Conservation (phyloP, 2,797 vertebrate genomes). For the Lagorchestes hirsutus region DNA sequence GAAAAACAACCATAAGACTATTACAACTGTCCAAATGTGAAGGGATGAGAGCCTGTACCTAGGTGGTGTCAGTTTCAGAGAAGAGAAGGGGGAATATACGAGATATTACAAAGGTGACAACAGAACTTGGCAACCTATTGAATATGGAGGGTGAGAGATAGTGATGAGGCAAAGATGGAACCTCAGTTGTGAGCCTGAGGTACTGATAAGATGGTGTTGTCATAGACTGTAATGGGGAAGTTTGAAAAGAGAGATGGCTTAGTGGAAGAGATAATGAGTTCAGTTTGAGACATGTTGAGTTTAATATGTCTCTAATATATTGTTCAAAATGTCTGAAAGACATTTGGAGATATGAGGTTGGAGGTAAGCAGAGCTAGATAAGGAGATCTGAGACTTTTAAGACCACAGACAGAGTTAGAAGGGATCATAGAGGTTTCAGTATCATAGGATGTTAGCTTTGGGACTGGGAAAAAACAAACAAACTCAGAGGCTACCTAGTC, state of each 20-base stretch:
- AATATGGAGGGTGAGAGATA: neutral
- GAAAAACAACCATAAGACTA: neutral
- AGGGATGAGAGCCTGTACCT: neutral
- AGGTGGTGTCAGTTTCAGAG: neutral
- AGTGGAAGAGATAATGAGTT: neutral
- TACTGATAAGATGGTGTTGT: neutral
- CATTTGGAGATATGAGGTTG: neutral
- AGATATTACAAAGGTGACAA: neutral
- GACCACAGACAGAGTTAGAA: neutral
- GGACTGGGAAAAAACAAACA: too few relatives aligned
- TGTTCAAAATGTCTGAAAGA: neutral
- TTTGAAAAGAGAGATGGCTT: neutral
- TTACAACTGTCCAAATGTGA: neutral
- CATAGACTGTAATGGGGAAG: neutral
- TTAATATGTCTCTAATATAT: neutral
- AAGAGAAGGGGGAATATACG: neutral
- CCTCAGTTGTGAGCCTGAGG: neutral
- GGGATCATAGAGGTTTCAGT: neutral
- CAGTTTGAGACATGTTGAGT: neutral
- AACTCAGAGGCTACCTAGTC: neutral
- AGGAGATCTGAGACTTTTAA: neutral
- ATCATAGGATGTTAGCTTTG: neutral
- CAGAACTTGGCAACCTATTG: neutral
- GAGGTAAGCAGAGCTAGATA: neutral
- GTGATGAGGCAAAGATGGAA: neutral